Evolutionary conservation across 2,888 invertebrate species (phyloP).

Genomic region (Synanthedon formicaeformis): DNA sequence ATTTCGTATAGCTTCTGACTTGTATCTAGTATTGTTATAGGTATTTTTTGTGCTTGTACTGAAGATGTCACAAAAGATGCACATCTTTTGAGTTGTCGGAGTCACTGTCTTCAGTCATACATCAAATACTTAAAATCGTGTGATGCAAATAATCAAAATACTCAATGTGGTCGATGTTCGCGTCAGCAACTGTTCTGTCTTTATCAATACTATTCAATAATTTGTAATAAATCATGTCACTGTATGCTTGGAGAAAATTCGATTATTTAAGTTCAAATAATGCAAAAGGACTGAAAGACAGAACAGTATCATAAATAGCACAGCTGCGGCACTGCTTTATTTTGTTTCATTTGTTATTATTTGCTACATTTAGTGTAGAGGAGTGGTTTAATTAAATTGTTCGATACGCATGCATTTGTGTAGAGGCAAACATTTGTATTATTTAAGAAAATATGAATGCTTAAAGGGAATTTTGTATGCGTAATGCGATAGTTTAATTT

Average conservation of each 20-base stretch:
- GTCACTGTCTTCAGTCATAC: no score
- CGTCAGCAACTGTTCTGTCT: conserved; percentile 52
- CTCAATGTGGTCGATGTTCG: conserved; percentile 52
- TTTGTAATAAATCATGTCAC: not conserved
- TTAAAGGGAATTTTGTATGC: not conserved
- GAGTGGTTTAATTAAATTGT: not conserved
- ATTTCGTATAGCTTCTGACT: no score
- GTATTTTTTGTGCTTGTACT: no score
- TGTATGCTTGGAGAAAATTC: not conserved
- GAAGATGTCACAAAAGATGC: not conserved
- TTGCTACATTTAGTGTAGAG: not conserved
- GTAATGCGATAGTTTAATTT: not conserved
- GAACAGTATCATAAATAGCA: conserved; percentile 36
- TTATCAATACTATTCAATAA: no score
- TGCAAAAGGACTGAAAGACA: conserved; percentile 21
- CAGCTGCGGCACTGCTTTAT: conserved; percentile 58
- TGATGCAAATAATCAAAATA: conserved; percentile 37
- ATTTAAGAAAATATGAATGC: not conserved
- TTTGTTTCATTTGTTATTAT: conserved; percentile 20
- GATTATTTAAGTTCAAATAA: no score
- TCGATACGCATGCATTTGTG: not conserved
- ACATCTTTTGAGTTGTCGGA: no score
- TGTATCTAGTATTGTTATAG: no score
- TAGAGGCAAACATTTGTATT: not conserved
- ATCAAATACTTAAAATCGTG: conserved; percentile 3